Percentiles rank a stretch among this genome's conserved stretches.
Conservation (phyloP, 2,888 invertebrate genomes). For the Notodonta dromedarius region DNA sequence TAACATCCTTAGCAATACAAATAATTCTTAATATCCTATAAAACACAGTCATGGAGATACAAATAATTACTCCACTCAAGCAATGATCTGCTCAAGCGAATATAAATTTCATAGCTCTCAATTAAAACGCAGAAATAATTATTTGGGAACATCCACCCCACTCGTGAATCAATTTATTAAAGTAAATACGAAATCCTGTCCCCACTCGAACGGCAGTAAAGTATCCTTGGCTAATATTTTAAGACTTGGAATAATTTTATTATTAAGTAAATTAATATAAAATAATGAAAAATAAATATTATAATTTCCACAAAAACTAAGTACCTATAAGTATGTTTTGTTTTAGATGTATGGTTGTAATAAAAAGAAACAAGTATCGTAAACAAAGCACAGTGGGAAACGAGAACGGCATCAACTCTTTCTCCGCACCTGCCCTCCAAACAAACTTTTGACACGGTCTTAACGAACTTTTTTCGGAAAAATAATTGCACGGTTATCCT, state of each 20-base stretch:
- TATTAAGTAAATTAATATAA: conserved; percentile 7
- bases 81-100: conserved; percentile 68
- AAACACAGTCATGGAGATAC: not conserved
- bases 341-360: conserved; percentile 15
- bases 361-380: conserved; percentile 40
- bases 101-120: conserved; percentile 78
- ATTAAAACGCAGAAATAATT: conserved; percentile 81
- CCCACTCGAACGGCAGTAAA: conserved; percentile 50
- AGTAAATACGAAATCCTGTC: conserved; percentile 67
- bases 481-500: conserved; percentile 78
- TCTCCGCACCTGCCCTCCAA: conserved; percentile 68
- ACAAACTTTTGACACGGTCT: conserved; percentile 73
- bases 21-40: not conserved
- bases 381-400: conserved; percentile 39
- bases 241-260: conserved; percentile 39
- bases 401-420: conserved; percentile 53
- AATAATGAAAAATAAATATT: not conserved
- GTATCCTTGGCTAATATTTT: conserved; percentile 54
- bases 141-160: conserved; percentile 74
- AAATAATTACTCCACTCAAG: conserved; percentile 41
- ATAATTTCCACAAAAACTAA: not conserved
- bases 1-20: not conserved
- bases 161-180: conserved; percentile 79
- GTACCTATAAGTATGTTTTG: not conserved
- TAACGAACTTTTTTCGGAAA: conserved; percentile 66